These are phyloP conservation scores for Luperina testacea DNA, from an alignment of 2,888 invertebrate genomes.

Conservation along the genomic window DNA sequence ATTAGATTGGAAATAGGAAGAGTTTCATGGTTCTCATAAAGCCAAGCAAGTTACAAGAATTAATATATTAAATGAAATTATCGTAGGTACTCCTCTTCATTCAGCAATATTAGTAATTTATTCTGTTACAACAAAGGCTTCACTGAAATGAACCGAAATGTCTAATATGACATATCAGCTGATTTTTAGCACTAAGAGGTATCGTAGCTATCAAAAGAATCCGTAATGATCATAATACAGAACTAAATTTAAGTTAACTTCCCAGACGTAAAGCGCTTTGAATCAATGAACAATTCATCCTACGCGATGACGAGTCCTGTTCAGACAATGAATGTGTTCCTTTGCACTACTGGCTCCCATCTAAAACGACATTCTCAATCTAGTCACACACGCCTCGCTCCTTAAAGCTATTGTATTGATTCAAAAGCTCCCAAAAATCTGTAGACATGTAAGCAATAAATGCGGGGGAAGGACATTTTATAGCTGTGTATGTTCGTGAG, in stretches of 20 bases:
- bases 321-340: conserved; percentile 60
- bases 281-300: conserved; percentile 63
- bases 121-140: neutral
- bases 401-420: conserved; percentile 69
- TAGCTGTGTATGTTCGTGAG: conserved; percentile 82
- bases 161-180: neutral
- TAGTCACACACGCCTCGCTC: conserved; percentile 61
- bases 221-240: neutral
- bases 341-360: conserved; percentile 54
- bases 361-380: conserved; percentile 60
- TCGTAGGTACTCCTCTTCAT: neutral
- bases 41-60: neutral
- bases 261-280: conserved; percentile 51
- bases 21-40: conserved; percentile 5
- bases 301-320: conserved; percentile 53
- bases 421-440: conserved; percentile 77
- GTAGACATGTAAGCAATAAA: conserved; percentile 81
- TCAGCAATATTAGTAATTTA: neutral
- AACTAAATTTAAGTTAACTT: conserved; percentile 50
- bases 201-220: conserved; percentile 9
- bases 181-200: neutral
- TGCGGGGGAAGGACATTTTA: conserved; percentile 79
- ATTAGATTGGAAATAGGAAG: conserved; percentile 9
- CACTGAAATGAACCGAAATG: neutral
- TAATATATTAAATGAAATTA: neutral